Conservation (phyloP, 1,140 invertebrate genomes). For the Grapholita molesta region DNA sequence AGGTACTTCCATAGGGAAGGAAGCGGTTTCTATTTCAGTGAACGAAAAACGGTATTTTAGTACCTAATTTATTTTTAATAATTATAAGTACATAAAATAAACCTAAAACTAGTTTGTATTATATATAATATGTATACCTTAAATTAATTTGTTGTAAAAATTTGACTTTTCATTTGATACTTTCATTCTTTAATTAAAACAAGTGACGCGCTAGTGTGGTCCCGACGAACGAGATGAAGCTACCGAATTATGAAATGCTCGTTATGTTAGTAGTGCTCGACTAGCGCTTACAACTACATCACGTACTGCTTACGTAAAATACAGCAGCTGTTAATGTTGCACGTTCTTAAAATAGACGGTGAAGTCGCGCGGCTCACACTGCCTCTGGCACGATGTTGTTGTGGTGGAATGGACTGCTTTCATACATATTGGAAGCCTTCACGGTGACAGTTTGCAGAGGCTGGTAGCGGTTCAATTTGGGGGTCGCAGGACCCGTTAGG, state of each 20-base stretch:
- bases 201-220: constrained; percentile 62
- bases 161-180: constrained; percentile 73
- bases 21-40: constrained; percentile 1
- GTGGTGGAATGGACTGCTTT: constrained; percentile 82
- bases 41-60: constrained; percentile 51
- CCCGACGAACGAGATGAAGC: constrained; percentile 49
- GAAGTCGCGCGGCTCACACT: constrained; percentile 69
- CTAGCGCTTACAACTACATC: constrained; percentile 71
- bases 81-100: constrained; percentile 78
- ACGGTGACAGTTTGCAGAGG: constrained; percentile 76
- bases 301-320: constrained; percentile 70
- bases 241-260: constrained; percentile 55
- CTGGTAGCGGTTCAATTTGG: constrained; percentile 79
- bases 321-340: constrained; percentile 64
- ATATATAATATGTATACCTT: constrained; percentile 77
- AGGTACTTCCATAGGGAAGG: background rate
- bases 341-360: constrained; percentile 43
- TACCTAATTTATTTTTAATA: constrained; percentile 74
- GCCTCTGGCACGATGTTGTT: constrained; percentile 82
- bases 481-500: constrained; percentile 77
- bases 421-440: constrained; percentile 78
- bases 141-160: constrained; percentile 74
- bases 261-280: constrained; percentile 56
- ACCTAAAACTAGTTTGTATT: constrained; percentile 77
- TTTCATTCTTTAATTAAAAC: constrained; percentile 47